Evolutionary conservation across 2,113 vertebrate species (phyloP), one percentile per base, ranked within the genome.

Genomic region (Monarcha castaneiventris): DNA sequence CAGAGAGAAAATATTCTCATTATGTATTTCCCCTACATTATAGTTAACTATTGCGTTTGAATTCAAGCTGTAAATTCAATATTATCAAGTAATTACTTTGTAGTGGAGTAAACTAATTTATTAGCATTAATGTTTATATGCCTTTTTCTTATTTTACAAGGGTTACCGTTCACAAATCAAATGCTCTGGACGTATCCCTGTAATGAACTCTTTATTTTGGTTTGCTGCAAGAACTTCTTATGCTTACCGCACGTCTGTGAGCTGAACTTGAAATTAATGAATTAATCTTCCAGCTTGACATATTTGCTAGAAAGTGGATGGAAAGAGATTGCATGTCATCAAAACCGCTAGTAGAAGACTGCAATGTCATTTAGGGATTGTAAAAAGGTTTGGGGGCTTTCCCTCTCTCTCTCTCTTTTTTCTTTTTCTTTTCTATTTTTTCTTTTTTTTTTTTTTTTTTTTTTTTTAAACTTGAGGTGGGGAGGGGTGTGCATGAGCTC

Each of bases 61-160:
- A 98, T 97, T 87, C 94, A 91, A 67, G 84, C 81, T 97, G 97
- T 98, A 98, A 98, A 98, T 98, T 97, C 96, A 98, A 91, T 97
- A 98, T 98, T 98, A 98, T 97, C 81, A 51, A 97, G 96, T 98
- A 98, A 98, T 98, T 97, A 97, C 96, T 98, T 96, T 97, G 97
- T 89, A 97, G 94, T 81, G 96, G 96, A 98, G 97, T 97, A 97
- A 97, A 98, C 97, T 98, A 98, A 98, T 98, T 98, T 98, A 98
- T 98, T 98, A 97, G 96, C 97, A 94, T 98, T 97, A 96, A 96
- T 98, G 97, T 98, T 98, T 98, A 97, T 98, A 96, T 97, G 97
- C 95, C 91, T 98, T 95, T 91, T 96, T 89, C 88, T 92, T 96
- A 80, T 89, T 97, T 97, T 96, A 97, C 97, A 97, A 97, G 97